phyloP scores from a whole-genome alignment of 1,140 invertebrate species.

The Drosophila eugracilis region DNA sequence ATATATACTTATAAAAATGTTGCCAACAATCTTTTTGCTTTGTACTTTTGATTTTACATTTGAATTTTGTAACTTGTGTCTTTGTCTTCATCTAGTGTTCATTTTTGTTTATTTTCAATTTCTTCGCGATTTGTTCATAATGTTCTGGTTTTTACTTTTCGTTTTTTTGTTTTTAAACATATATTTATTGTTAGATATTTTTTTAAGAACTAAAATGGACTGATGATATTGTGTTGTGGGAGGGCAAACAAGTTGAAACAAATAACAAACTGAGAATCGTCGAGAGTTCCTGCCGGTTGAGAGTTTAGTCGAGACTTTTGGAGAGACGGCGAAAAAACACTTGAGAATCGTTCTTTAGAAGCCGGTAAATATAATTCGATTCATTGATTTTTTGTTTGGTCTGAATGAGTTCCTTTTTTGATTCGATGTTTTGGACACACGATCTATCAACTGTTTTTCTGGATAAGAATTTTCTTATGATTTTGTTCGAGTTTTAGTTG shows the following conservation, averaged over 20 bases:
- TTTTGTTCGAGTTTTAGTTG: slow-evolving; percentile 65
- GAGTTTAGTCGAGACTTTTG: slow-evolving; percentile 61
- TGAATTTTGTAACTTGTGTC: slow-evolving; percentile 67
- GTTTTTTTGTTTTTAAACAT: too few species aligned
- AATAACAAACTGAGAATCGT: slow-evolving; percentile 62
- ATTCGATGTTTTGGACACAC: slow-evolving; percentile 46
- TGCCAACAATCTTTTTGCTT: slow-evolving; percentile 82
- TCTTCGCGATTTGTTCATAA: slow-evolving; percentile 21
- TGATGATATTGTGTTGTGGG: slow-evolving; percentile 46
- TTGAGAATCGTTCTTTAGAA: slow-evolving; percentile 58
- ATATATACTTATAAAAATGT: slow-evolving; percentile 81
- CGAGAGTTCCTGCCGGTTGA: slow-evolving; percentile 67
- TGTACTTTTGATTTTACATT: slow-evolving; percentile 81
- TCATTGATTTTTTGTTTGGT: slow-evolving; percentile 51
- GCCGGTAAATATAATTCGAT: slow-evolving; percentile 57
- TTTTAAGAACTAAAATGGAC: slow-evolving; percentile 51
- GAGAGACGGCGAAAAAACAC: slow-evolving; percentile 59
- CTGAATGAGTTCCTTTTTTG: slow-evolving; percentile 31
- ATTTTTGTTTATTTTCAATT: slow-evolving; percentile 11
- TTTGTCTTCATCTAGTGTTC: slow-evolving; percentile 32
- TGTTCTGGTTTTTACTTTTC: slow-evolving; percentile 18
- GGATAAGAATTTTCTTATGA: slow-evolving; percentile 50
- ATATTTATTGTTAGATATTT: slow-evolving; percentile 9
- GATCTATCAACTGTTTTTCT: slow-evolving; percentile 45
- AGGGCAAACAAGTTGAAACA: slow-evolving; percentile 66